Conservation (phyloP, 2,888 invertebrate genomes). For the Schizotus pectinicornis region DNA sequence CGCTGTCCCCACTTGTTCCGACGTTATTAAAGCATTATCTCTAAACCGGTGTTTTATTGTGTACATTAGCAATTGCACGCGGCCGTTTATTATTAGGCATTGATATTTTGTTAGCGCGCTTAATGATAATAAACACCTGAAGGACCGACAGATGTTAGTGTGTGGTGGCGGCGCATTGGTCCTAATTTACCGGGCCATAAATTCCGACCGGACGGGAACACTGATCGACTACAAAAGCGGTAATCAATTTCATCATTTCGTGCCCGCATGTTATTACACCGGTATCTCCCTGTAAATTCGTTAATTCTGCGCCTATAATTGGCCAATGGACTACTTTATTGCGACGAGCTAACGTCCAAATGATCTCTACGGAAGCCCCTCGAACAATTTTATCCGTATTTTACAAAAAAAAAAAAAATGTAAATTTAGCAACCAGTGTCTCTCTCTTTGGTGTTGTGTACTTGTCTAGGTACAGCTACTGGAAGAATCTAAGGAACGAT, state of each 20-base stretch:
- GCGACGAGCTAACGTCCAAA: background rate
- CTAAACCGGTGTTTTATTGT: conserved; percentile 1
- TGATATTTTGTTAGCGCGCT: conserved; percentile 8
- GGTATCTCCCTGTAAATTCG: conserved; percentile 51
- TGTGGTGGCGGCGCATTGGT: conserved; percentile 24
- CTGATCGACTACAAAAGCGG: conserved; percentile 51
- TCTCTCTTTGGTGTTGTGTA: no score
- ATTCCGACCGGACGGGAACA: conserved; percentile 46
- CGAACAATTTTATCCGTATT: no score
- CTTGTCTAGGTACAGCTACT: no score
- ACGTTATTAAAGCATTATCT: conserved; percentile 2
- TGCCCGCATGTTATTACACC: conserved; percentile 51
- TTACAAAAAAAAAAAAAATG: no score
- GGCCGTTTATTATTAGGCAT: background rate
- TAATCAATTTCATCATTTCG: conserved; percentile 52
- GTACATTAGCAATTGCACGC: background rate
- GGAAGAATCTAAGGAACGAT: no score
- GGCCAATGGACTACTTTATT: conserved; percentile 7
- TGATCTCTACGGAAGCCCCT: no score
- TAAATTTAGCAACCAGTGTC: no score
- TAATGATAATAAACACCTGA: conserved; percentile 10
- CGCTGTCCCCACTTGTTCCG: conserved; percentile 13
- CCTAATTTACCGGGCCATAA: conserved; percentile 40
- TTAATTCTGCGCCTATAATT: conserved; percentile 42
- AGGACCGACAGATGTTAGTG: conserved; percentile 29